A percentile compares a stretch with the other conserved stretches of the same genome.
These are phyloP conservation scores for Echinops telfairi DNA, from an alignment of 2,113 vertebrate species.

Conservation along the genomic window DNA sequence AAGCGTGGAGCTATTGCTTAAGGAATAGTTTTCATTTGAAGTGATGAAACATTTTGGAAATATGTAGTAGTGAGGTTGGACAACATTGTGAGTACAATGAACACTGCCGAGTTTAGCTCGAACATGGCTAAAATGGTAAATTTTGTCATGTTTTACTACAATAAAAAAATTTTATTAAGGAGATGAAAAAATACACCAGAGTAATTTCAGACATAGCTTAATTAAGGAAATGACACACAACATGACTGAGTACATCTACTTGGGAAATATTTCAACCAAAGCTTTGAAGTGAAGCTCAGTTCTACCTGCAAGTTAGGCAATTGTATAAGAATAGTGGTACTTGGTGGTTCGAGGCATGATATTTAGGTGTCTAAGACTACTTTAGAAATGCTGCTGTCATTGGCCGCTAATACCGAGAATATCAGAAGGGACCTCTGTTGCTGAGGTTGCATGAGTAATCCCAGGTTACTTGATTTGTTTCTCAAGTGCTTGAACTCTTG, in stretches of 20 bases:
- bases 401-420: conserved; percentile 4
- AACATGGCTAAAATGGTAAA: background rate
- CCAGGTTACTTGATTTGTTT: conserved; percentile 42
- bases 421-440: conserved; percentile 22
- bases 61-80: background rate
- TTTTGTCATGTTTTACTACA: background rate
- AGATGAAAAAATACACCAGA: background rate
- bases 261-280: conserved; percentile 27
- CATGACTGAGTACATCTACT: conserved; percentile 13
- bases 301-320: conserved; percentile 28
- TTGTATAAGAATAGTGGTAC: background rate
- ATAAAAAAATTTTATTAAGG: background rate
- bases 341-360: background rate
- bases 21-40: background rate
- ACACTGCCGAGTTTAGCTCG: background rate
- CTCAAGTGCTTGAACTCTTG: conserved; percentile 26
- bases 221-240: conserved; percentile 28
- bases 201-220: conserved; percentile 43
- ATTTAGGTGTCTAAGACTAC: background rate
- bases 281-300: conserved; percentile 35
- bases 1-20: background rate
- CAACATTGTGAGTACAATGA: background rate
- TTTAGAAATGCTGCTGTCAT: conserved; percentile 47
- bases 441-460: conserved; percentile 22
- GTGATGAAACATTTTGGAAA: background rate